Evolutionary conservation across 2,797 vertebrate species (phyloP), one percentile per base, ranked within the genome.

Genomic region (Decapterus maruadsi): DNA sequence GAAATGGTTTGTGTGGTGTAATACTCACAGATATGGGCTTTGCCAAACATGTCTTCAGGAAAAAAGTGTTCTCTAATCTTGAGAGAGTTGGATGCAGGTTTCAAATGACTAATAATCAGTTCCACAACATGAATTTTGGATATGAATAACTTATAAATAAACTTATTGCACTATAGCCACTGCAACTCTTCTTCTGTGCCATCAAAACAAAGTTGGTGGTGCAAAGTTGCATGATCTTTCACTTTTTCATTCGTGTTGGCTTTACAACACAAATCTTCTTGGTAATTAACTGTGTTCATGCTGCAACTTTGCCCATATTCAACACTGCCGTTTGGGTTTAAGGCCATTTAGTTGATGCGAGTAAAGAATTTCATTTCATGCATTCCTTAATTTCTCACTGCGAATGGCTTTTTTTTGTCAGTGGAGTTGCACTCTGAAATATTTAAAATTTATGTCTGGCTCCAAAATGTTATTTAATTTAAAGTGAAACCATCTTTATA

Each of bases 41-140:
- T 43, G 60, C 73, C 34, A 29, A 67, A 77, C 40, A 77, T 60
- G 11, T 26, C 20, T 20, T 73, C 14, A 65, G 16, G 76, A 65
- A 26, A 57, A 61, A 58, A 63, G 55, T 65, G 20, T 62, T 72
- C n/a, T 67, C 4, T 12, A 48, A n/a, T 63, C 38, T 55, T 65
- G 20, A 74, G 38, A 48, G 20, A 67, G 40, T 60, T 54, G 11
- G 34, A 40, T 2, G 6, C 22, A 48, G 46, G 67, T 67, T 36
- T 36, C 8, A 36, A 8, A 36, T 36, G 34, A 36, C 34, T 8
- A 8, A 8, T 36, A 36, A 36, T 36, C 34, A 13, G 13, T 50
- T 63, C 36, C 67, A 51, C 12, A 51, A 2, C 56, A 29, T 45
- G 8, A 7, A 60, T 77, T 50, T 20, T 75, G 2, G 9, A 50